Base-by-base conservation (phyloP, 2,888 invertebrate genomes). In the Drosophila aldrichi region DNA sequence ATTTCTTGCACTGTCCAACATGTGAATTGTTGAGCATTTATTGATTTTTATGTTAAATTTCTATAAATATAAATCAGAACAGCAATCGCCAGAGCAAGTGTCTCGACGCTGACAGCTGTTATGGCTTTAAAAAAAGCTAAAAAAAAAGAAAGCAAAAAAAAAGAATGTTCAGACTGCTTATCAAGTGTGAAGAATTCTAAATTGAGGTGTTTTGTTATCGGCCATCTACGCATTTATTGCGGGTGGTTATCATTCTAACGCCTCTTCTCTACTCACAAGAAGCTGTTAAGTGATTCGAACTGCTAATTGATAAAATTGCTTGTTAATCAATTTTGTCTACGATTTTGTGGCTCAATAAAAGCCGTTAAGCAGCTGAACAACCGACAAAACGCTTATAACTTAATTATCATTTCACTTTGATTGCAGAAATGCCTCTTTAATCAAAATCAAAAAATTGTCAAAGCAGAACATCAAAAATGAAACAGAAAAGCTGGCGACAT, bases 401-500 rank as follows among this genome's bases (percentile, higher is more conserved):
- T 29, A 10, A 29, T 57, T n/a, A 38, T 38, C 36, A 16, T 14
- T 38, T 38, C 14, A 38, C n/a, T 12, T 34, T 9, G 12, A 44
- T 44, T 76, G 20, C 69, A 79, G 75, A 6, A 10, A 62, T 78
- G 74, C 5, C 14, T 22, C 18, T 43, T n/a, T 44, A 58, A 56
- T n/a, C 2, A 14, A 44, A 63, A 32, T 12, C 9, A 43, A 20
- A 48, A 16, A 12, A 49, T 36, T 49, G 25, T 44, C 18, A 32
- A 58, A 40, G 25, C 29, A 16, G 18, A 61, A 25, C 34, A 25
- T 52, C 76, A 79, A 90, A 84, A 77, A 86, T 86, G 86, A 78
- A 71, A 82, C 68, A 54, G 52, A 86, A 86, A 78, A 82, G 73
- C 40, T 90, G 89, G 86, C 74, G 86, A 49, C 85, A 82, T 57